These are phyloP conservation scores for Coleophora deauratella DNA, from an alignment of 2,888 invertebrate species.

Conservation along the genomic window DNA sequence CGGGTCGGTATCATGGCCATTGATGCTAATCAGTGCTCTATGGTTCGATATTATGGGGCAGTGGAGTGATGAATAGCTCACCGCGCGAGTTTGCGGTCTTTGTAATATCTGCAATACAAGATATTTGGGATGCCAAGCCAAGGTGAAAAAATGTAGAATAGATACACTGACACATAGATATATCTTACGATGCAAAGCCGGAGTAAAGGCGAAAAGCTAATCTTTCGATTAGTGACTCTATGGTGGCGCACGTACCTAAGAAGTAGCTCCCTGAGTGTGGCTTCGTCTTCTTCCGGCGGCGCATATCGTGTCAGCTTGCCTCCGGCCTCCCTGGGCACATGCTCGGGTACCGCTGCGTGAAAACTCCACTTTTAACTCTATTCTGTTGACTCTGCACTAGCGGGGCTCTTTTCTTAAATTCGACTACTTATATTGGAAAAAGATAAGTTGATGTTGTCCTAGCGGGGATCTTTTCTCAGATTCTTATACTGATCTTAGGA, in stretches of 20 bases:
- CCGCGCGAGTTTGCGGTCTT: slow-evolving; percentile 34
- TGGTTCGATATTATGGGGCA: slow-evolving; percentile 43
- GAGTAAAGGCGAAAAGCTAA: slow-evolving; percentile 59
- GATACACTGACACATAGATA: slow-evolving; percentile 24
- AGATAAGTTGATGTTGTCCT: too few relatives aligned
- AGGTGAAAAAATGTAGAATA: slow-evolving; percentile 34
- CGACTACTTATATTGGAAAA: too few relatives aligned
- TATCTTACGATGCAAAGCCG: slow-evolving; percentile 42
- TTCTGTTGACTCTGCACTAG: too few relatives aligned
- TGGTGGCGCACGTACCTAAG: slow-evolving; percentile 82
- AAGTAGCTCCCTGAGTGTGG: slow-evolving; percentile 95
- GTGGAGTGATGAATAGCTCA: slow-evolving; percentile 37
- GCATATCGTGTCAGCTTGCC: slow-evolving; percentile 83
- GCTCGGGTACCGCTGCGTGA: slow-evolving; percentile 70
- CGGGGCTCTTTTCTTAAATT: too few relatives aligned
- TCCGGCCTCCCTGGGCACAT: slow-evolving; percentile 73
- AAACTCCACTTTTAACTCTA: slow-evolving; percentile 52
- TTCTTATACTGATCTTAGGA: too few relatives aligned
- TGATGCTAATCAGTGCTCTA: slow-evolving; percentile 48
- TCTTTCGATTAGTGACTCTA: slow-evolving; percentile 37
- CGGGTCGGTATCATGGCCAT: slow-evolving; percentile 41
- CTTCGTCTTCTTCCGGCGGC: slow-evolving; percentile 92
- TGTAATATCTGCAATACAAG: slow-evolving; percentile 64
- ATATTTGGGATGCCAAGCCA: slow-evolving; percentile 66
- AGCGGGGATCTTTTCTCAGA: too few relatives aligned